A percentile compares a stretch with the other conserved stretches of the same genome.
Evolutionary conservation across 2,888 invertebrate genomes (phyloP).

Genomic region (Anthophora plumipes): DNA sequence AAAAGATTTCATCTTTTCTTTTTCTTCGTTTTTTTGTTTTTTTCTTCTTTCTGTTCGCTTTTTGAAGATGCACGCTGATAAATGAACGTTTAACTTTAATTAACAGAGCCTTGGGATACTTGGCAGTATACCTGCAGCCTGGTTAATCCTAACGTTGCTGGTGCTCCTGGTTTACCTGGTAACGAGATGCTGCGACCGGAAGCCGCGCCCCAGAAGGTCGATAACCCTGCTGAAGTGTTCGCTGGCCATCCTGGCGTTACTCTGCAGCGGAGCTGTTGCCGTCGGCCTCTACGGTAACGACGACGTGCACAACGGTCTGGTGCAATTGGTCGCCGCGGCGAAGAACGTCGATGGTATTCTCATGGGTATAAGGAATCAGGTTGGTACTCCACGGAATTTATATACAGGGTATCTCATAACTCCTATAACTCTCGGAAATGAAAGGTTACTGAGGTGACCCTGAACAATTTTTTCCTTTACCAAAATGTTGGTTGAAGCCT

Average conservation of each 20-base stretch:
- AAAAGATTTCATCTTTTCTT: conserved; percentile 19
- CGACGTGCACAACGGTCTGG: conserved; percentile 93
- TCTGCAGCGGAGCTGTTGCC: conserved; percentile 96
- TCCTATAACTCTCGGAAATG: no score
- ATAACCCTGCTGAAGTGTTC: conserved; percentile 94
- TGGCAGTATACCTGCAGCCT: conserved; percentile 96
- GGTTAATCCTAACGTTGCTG: conserved; percentile 95
- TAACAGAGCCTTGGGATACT: conserved; percentile 95
- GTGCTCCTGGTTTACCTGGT: conserved; percentile 96
- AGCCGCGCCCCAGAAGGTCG: conserved; percentile 94
- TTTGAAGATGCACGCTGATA: conserved; percentile 12
- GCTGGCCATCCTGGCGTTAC: conserved; percentile 92
- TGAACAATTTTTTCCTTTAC: no score
- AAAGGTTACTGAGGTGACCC: no score
- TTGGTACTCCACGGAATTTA: conserved; percentile 75
- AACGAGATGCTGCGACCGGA: conserved; percentile 97
- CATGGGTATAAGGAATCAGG: conserved; percentile 92
- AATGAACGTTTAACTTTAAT: conserved; percentile 43
- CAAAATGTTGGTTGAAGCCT: no score
- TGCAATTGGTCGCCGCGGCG: conserved; percentile 92
- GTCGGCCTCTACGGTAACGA: conserved; percentile 97
- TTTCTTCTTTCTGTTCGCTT: no score
- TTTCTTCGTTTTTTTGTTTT: no score
- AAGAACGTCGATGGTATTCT: conserved; percentile 93
- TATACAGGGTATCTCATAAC: no score